Conservation (phyloP, 2,797 vertebrate genomes). For the Aselliscus stoliczkanus region DNA sequence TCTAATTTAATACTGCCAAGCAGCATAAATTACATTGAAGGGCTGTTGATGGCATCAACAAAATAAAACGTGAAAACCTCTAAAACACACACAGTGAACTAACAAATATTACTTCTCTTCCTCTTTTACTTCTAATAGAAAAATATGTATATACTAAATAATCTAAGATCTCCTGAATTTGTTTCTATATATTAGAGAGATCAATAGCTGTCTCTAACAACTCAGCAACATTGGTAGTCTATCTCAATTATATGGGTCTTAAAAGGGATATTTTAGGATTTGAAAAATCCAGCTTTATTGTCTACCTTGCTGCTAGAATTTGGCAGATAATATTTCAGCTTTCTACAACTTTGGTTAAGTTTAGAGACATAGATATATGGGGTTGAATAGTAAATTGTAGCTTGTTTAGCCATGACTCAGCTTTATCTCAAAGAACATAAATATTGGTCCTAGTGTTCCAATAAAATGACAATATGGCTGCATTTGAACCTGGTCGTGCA, state of each 20-base stretch:
- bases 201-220: slow-evolving; percentile 22
- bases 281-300: background rate
- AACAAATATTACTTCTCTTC: background rate
- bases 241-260: background rate
- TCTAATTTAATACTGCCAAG: background rate
- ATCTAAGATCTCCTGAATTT: background rate
- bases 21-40: background rate
- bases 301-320: slow-evolving; percentile 3
- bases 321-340: background rate
- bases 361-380: background rate
- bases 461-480: background rate
- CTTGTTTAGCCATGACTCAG: background rate
- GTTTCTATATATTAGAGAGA: background rate
- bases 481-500: background rate
- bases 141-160: background rate
- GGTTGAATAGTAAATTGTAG: background rate
- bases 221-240: background rate
- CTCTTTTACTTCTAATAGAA: background rate
- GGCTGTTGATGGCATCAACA: background rate
- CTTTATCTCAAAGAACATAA: background rate
- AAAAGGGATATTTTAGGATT: background rate
- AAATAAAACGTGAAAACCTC: slow-evolving; percentile 34
- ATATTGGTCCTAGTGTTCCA: background rate
- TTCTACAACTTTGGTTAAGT: background rate
- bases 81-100: background rate